A percentile compares a stretch with the other conserved stretches of the same genome.
These are phyloP conservation scores for Pseudorhiza aurosa DNA, from an alignment of 30 jellyfish, hydroid and myxozoan genomes.

Conservation along the genomic window DNA sequence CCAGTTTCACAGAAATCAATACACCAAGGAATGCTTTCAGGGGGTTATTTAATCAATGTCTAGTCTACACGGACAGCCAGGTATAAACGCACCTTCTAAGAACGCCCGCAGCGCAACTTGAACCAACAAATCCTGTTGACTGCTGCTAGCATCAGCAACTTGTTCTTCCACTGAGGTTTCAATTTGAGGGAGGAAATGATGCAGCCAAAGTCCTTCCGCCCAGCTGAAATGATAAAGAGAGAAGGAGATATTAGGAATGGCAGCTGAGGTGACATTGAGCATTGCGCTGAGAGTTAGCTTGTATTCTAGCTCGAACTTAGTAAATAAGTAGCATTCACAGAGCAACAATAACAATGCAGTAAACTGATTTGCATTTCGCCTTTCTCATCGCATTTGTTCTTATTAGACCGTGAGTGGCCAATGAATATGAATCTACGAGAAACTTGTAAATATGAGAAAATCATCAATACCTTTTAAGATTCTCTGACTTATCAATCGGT, in stretches of 20 bases:
- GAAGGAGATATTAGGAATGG: neutral
- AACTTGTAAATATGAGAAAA: too few species aligned
- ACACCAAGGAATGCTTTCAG: too few species aligned
- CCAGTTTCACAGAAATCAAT: too few species aligned
- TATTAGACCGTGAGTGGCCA: too few species aligned
- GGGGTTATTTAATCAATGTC: constrained; percentile 12
- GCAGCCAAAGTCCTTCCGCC: constrained; percentile 70
- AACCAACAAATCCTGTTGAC: constrained; percentile 68
- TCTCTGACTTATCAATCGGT: constrained; percentile 47
- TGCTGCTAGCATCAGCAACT: constrained; percentile 62
- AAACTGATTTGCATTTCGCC: too few species aligned
- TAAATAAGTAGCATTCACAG: too few species aligned
- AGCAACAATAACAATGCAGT: too few species aligned
- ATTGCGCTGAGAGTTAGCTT: too few species aligned
- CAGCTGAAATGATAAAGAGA: constrained; percentile 41
- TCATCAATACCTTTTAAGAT: constrained; percentile 39
- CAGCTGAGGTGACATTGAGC: neutral
- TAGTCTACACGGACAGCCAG: constrained; percentile 82
- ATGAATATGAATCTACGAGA: too few species aligned
- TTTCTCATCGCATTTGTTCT: too few species aligned
- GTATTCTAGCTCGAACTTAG: too few species aligned
- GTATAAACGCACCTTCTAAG: constrained; percentile 64
- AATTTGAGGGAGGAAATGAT: constrained; percentile 44
- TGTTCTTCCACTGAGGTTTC: constrained; percentile 79
- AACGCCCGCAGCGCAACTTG: constrained; percentile 77